A percentile compares a stretch with the other conserved stretches of the same genome.
Evolutionary conservation across 2,888 invertebrate species (phyloP).

Genomic region (Cistogaster globosa): DNA sequence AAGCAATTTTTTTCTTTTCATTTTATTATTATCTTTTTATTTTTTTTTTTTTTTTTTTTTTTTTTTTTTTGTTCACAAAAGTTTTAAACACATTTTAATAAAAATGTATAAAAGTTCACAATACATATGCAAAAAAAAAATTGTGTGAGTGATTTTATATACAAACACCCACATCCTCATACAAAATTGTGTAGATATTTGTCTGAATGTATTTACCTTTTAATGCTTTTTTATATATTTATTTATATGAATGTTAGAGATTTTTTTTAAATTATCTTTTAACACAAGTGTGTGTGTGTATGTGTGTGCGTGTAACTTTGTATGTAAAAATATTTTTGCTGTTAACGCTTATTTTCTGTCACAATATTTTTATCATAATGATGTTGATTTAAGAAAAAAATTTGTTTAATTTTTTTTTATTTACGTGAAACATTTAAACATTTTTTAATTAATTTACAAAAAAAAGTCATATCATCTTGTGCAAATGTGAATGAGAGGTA

Average conservation of each 20-base stretch:
- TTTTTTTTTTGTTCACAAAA: slow-evolving; percentile 45
- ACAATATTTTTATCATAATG: slow-evolving; percentile 63
- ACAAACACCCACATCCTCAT: slow-evolving; percentile 8
- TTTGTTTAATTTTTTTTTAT: slow-evolving; percentile 27
- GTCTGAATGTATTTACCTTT: slow-evolving; percentile 23
- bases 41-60: background rate
- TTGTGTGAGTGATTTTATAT: slow-evolving; percentile 25
- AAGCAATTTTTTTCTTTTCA: slow-evolving; percentile 11
- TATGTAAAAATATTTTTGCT: slow-evolving; percentile 31
- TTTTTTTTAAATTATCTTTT: slow-evolving; percentile 21
- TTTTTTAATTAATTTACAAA: background rate
- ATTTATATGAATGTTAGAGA: slow-evolving; percentile 57
- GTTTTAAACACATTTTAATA: slow-evolving; percentile 63
- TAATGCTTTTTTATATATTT: slow-evolving; percentile 30
- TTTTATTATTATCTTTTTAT: slow-evolving; percentile 7
- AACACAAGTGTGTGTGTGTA: background rate
- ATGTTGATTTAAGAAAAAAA: slow-evolving; percentile 55
- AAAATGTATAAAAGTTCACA: slow-evolving; percentile 28
- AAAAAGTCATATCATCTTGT: slow-evolving; percentile 16
- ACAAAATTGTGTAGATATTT: background rate
- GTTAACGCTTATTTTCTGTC: slow-evolving; percentile 59
- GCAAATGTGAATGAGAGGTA: slow-evolving; percentile 8
- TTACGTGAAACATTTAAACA: slow-evolving; percentile 8
- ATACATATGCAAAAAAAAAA: background rate
- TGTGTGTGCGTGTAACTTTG: slow-evolving; percentile 15